A percentile compares a stretch with the other conserved stretches of the same genome.
phyloP scores from a whole-genome alignment of 2,888 invertebrate genomes.

The Sturmia bella region DNA sequence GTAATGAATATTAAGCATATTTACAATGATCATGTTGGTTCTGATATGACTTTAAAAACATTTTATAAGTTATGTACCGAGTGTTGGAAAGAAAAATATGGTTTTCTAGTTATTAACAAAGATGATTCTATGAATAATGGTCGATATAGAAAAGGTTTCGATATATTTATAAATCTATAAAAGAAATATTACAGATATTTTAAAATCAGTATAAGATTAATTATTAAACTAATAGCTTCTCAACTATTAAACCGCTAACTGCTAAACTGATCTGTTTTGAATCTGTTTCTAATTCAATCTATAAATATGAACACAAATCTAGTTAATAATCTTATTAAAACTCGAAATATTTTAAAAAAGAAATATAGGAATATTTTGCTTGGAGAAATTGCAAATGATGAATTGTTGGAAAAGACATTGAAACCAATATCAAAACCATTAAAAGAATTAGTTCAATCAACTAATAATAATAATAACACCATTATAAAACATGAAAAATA shows the following conservation, averaged over 20 bases:
- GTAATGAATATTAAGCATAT: slow-evolving; percentile 14
- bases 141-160: slow-evolving; percentile 24
- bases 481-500: slow-evolving; percentile 23
- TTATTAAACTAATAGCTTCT: slow-evolving; percentile 20
- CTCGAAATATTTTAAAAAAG: slow-evolving; percentile 4
- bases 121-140: slow-evolving; percentile 25
- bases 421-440: slow-evolving; percentile 14
- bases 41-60: slow-evolving; percentile 22
- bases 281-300: neutral
- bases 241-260: slow-evolving; percentile 11
- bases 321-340: neutral
- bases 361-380: slow-evolving; percentile 8
- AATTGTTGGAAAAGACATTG: slow-evolving; percentile 2
- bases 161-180: slow-evolving; percentile 26
- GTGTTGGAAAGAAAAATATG: slow-evolving; percentile 5
- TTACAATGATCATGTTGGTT: slow-evolving; percentile 6
- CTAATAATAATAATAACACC: slow-evolving; percentile 8
- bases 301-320: neutral
- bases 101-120: slow-evolving; percentile 27
- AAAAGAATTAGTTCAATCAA: slow-evolving; percentile 4
- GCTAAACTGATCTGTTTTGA: slow-evolving; percentile 6
- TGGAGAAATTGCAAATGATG: slow-evolving; percentile 10
- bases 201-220: slow-evolving; percentile 21
- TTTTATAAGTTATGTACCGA: slow-evolving; percentile 11
- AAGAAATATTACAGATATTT: slow-evolving; percentile 14